Evolutionary conservation across 1,140 invertebrate genomes (phyloP).

Genomic region (Atta colombica): DNA sequence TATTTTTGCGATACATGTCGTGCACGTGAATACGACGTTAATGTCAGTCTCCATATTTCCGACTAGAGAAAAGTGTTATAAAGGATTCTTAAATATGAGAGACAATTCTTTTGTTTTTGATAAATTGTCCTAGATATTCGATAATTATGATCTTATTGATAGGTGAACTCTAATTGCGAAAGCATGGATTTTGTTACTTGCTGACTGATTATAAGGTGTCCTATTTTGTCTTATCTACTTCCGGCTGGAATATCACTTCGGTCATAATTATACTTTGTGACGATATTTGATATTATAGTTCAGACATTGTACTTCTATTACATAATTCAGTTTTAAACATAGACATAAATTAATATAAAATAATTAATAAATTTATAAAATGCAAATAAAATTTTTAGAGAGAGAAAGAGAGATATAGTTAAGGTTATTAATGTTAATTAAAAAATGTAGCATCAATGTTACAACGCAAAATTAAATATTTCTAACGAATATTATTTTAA

Average conservation of each 20-base stretch:
- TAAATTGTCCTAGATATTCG: constrained; percentile 24
- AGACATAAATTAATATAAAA: neutral
- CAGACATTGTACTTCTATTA: neutral
- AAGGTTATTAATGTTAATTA: constrained; percentile 1
- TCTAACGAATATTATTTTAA: neutral
- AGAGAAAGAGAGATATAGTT: neutral
- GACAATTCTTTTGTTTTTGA: neutral
- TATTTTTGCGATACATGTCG: constrained; percentile 64
- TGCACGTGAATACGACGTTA: constrained; percentile 58
- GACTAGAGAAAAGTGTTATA: neutral
- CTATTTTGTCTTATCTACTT: constrained; percentile 51
- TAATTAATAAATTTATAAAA: neutral
- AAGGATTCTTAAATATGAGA: neutral
- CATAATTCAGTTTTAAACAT: neutral
- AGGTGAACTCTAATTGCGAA: constrained; percentile 3
- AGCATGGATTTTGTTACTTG: constrained; percentile 19
- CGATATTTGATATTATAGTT: constrained; percentile 11
- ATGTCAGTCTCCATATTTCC: constrained; percentile 49
- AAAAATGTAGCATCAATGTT: neutral
- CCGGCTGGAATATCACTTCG: constrained; percentile 37
- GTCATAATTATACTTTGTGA: constrained; percentile 27
- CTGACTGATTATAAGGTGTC: constrained; percentile 17
- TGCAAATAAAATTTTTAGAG: neutral
- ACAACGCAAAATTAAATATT: neutral
- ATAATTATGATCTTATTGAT: neutral